A percentile compares a stretch with the other conserved stretches of the same genome.
Conservation (phyloP, 1,140 invertebrate species). For the Streblospio benedicti region DNA sequence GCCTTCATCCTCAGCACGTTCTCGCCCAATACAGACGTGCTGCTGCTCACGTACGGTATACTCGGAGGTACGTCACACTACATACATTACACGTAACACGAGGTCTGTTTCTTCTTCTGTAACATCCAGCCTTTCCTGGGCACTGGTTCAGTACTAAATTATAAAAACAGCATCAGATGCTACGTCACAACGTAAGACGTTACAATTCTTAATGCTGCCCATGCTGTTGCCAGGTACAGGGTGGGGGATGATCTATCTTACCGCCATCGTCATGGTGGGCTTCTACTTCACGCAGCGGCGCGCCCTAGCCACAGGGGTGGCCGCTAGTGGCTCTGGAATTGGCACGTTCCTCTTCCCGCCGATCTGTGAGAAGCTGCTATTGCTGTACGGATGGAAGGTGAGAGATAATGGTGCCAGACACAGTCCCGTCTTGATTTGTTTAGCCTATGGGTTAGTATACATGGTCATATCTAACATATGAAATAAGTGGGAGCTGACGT, state of each 20-base stretch:
- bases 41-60: constrained; percentile 3
- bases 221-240: constrained; percentile 21
- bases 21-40: not conserved
- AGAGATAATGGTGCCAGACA: too few species aligned
- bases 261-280: constrained; percentile 50
- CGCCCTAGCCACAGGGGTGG: constrained; percentile 79
- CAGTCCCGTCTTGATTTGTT: too few species aligned
- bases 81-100: not conserved
- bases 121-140: too few species aligned
- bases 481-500: too few species aligned
- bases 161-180: too few species aligned
- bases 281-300: constrained; percentile 86
- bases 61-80: not conserved
- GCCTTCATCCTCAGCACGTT: not conserved
- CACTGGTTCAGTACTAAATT: too few species aligned
- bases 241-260: constrained; percentile 14
- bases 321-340: constrained; percentile 86
- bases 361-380: constrained; percentile 58
- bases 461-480: too few species aligned
- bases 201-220: too few species aligned
- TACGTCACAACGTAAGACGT: too few species aligned
- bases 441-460: too few species aligned
- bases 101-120: not conserved
- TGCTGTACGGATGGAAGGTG: constrained; percentile 64
- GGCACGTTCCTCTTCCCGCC: constrained; percentile 64